Conservation (phyloP, 64 coral and sea anemone species). For the Cladopsammia gracilis region DNA sequence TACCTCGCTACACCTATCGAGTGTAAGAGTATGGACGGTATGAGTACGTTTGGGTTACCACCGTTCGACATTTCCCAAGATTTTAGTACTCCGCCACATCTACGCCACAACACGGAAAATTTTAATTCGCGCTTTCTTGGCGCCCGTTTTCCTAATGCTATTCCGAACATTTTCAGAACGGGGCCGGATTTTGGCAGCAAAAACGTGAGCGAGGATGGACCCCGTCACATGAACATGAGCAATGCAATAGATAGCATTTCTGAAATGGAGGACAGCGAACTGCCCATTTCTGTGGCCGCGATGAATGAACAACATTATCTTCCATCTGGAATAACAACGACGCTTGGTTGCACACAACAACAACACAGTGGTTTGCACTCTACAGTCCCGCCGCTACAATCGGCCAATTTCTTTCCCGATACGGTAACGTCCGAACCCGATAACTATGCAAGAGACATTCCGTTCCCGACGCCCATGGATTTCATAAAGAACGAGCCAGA, state of each 20-base stretch:
- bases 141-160: constrained; percentile 26
- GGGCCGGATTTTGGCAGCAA: constrained; percentile 19
- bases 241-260: constrained; percentile 40
- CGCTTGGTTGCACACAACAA: constrained; percentile 58
- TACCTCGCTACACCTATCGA: neutral
- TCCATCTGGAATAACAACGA: constrained; percentile 36
- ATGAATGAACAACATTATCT: constrained; percentile 47
- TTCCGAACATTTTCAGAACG: constrained; percentile 41
- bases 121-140: constrained; percentile 38
- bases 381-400: constrained; percentile 8
- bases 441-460: constrained; percentile 33
- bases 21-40: constrained; percentile 56
- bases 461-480: constrained; percentile 48
- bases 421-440: constrained; percentile 18
- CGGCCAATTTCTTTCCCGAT: constrained; percentile 16
- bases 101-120: constrained; percentile 47
- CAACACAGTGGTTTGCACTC: constrained; percentile 40
- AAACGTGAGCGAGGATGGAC: constrained; percentile 6
- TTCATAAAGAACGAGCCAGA: constrained; percentile 73
- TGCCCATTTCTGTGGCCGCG: constrained; percentile 32
- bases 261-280: constrained; percentile 36
- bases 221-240: constrained; percentile 39
- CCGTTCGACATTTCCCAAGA: constrained; percentile 53
- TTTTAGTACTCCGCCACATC: constrained; percentile 38
- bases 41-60: constrained; percentile 67